phyloP scores from a whole-genome alignment of 1,140 invertebrate genomes.

The Tigriopus japonicus region DNA sequence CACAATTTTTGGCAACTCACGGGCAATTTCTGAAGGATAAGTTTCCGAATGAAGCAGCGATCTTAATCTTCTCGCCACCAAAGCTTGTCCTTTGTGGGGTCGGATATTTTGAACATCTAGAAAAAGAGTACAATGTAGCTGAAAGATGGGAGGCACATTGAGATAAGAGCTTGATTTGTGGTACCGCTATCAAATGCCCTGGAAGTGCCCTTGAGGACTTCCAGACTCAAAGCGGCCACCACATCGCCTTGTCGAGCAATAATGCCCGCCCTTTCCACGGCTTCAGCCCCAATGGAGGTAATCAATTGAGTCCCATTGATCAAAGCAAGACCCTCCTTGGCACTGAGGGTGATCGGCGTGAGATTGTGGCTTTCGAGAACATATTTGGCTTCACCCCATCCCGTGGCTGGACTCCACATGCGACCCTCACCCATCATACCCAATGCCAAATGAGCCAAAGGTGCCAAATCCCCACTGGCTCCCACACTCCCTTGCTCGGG shows the following conservation, averaged over 20 bases:
- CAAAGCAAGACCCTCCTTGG: conserved; percentile 50
- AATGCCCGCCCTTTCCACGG: conserved; percentile 38
- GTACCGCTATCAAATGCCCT: conserved; percentile 44
- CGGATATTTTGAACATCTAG: conserved; percentile 43
- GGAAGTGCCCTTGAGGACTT: conserved; percentile 50
- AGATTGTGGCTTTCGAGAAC: conserved; percentile 39
- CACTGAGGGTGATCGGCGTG: conserved; percentile 36
- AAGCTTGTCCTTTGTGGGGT: conserved; percentile 44
- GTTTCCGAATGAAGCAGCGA: conserved; percentile 45
- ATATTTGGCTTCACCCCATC: conserved; percentile 46
- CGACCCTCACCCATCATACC: conserved; percentile 52
- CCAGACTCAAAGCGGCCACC: conserved; percentile 46
- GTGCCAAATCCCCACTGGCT: conserved; percentile 49
- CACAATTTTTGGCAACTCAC: conserved; percentile 22
- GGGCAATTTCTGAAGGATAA: conserved; percentile 47
- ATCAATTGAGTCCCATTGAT: conserved; percentile 59
- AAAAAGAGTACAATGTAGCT: conserved; percentile 15
- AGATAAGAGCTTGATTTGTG: conserved; percentile 15
- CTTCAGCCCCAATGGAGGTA: conserved; percentile 45
- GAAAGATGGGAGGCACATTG: neutral
- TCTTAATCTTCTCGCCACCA: conserved; percentile 39
- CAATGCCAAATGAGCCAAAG: conserved; percentile 45
- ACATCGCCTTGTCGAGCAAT: conserved; percentile 47
- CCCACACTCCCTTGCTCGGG: conserved; percentile 54
- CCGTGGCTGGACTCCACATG: conserved; percentile 52